phyloP scores from a whole-genome alignment of 2,113 vertebrate genomes.

The Canis aureus region DNA sequence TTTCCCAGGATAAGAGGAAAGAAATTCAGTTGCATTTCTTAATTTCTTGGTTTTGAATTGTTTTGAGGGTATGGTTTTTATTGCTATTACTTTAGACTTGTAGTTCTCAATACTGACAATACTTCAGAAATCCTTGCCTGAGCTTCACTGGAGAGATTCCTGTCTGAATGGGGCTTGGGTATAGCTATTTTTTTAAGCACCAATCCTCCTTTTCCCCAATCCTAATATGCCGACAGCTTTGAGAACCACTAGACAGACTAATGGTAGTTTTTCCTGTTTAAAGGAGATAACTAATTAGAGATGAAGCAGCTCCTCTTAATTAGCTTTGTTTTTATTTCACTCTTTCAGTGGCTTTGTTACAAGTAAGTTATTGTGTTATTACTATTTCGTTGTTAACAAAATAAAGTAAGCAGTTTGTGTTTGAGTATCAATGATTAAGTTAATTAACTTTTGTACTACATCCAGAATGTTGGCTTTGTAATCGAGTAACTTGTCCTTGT shows the following conservation, averaged over 20 bases:
- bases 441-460: slow-evolving; percentile 56
- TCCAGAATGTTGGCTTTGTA: slow-evolving; percentile 56
- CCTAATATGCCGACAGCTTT: background rate
- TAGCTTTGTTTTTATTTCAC: slow-evolving; percentile 63
- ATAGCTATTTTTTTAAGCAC: background rate
- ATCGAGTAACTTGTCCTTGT: slow-evolving; percentile 29
- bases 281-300: slow-evolving; percentile 53
- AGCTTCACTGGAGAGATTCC: background rate
- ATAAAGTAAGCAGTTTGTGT: slow-evolving; percentile 79
- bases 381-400: slow-evolving; percentile 73
- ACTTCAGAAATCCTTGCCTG: slow-evolving; percentile 35
- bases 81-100: slow-evolving; percentile 23
- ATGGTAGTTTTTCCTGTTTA: slow-evolving; percentile 67
- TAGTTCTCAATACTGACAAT: slow-evolving; percentile 48
- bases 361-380: slow-evolving; percentile 65
- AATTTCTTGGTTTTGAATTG: slow-evolving; percentile 59
- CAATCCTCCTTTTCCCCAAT: background rate
- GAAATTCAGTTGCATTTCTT: background rate
- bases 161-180: background rate
- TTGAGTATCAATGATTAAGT: slow-evolving; percentile 62
- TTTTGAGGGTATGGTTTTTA: slow-evolving; percentile 35
- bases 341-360: slow-evolving; percentile 52
- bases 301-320: slow-evolving; percentile 37
- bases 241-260: slow-evolving; percentile 46
- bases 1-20: slow-evolving; percentile 40